Evolutionary conservation across 2,888 invertebrate species (phyloP).

Genomic region (Limnephilus lunatus): DNA sequence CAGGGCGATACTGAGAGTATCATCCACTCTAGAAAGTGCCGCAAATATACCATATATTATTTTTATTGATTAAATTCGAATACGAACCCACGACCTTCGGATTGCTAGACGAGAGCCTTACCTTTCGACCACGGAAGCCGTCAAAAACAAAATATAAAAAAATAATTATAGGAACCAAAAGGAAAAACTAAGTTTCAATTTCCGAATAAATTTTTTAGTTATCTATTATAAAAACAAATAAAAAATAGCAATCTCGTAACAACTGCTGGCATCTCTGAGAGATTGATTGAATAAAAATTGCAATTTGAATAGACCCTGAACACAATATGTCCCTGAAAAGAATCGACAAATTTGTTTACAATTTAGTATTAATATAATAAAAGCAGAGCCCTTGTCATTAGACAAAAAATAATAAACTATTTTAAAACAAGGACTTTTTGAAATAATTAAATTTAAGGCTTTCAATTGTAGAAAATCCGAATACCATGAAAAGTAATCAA

Average conservation of each 20-base stretch:
- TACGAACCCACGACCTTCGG: no score
- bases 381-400: background rate
- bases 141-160: no score
- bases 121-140: no score
- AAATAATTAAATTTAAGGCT: background rate
- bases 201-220: background rate
- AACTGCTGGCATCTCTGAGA: background rate
- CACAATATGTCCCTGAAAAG: background rate
- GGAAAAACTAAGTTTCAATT: background rate
- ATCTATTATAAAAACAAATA: background rate
- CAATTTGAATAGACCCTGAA: background rate
- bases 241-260: background rate
- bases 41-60: no score
- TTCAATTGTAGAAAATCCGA: background rate
- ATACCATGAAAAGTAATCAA: background rate
- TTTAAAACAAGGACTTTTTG: background rate
- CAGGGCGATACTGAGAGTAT: no score
- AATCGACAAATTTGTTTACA: background rate
- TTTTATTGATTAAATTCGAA: no score
- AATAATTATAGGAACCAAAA: background rate
- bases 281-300: background rate
- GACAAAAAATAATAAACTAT: background rate
- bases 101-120: no score
- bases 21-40: no score
- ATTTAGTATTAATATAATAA: background rate